phyloP scores from a whole-genome alignment of 2,888 invertebrate species.

The Omphaloscelis lunosa region DNA sequence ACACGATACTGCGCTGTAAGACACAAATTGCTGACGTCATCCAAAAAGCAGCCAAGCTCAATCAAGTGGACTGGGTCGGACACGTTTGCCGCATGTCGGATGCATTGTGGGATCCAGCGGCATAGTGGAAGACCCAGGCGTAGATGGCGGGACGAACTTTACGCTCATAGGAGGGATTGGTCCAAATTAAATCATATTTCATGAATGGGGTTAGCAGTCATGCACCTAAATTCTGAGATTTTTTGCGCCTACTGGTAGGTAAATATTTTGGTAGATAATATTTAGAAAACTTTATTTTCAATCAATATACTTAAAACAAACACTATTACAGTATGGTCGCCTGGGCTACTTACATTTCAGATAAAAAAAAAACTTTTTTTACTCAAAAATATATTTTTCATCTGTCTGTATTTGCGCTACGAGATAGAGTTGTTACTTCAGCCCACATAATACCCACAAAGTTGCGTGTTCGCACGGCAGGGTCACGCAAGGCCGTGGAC shows the following conservation, averaged over 20 bases:
- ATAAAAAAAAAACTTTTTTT: neutral
- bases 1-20: too few species aligned
- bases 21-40: too few species aligned
- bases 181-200: constrained; percentile 1
- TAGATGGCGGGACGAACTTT: too few species aligned
- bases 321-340: too few species aligned
- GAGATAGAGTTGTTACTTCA: constrained; percentile 36
- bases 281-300: neutral
- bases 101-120: too few species aligned
- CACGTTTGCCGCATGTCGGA: too few species aligned
- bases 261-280: neutral
- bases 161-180: too few species aligned
- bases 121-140: too few species aligned
- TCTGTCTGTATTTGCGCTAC: neutral
- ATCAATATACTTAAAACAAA: neutral
- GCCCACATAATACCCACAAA: constrained; percentile 17
- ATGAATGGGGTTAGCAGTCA: neutral
- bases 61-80: too few species aligned
- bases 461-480: constrained; percentile 53
- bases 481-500: constrained; percentile 73
- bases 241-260: neutral
- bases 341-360: neutral
- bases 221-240: neutral
- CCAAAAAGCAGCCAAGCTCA: too few species aligned
- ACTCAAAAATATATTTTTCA: neutral